phyloP scores from a whole-genome alignment of 2,113 vertebrate species.

The Oostethus manadensis region DNA sequence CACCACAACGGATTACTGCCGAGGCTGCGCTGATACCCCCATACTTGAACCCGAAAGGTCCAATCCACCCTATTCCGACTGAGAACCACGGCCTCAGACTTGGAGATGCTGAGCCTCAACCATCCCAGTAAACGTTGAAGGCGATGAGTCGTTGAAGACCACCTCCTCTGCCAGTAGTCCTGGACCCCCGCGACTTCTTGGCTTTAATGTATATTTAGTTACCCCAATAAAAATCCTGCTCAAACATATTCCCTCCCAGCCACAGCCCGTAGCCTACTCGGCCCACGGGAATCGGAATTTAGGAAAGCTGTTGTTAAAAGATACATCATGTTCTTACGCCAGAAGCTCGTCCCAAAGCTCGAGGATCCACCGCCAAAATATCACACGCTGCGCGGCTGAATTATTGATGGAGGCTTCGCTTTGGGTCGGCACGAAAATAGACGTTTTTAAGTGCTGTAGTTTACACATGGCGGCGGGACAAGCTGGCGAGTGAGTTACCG shows the following conservation, averaged over 20 bases:
- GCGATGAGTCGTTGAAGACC: no score
- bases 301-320: slow-evolving; percentile 10
- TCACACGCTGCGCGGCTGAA: slow-evolving; percentile 51
- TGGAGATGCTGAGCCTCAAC: no score
- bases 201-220: not conserved
- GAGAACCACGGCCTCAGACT: no score
- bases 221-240: not conserved
- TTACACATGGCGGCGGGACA: slow-evolving; percentile 47
- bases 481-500: no score
- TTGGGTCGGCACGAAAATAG: slow-evolving; percentile 48
- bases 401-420: slow-evolving; percentile 55
- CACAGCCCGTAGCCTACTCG: not conserved
- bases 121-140: no score
- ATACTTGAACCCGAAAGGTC: no score
- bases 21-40: no score
- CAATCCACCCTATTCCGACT: no score
- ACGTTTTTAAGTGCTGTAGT: slow-evolving; percentile 53
- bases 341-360: slow-evolving; percentile 30
- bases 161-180: no score
- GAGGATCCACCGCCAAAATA: slow-evolving; percentile 37
- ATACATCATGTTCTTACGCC: slow-evolving; percentile 29
- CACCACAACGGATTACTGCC: no score
- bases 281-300: not conserved
- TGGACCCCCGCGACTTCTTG: no score
- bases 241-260: not conserved